Base-by-base conservation (phyloP, 2,888 invertebrate genomes). In the Eristalinus aeneus region DNA sequence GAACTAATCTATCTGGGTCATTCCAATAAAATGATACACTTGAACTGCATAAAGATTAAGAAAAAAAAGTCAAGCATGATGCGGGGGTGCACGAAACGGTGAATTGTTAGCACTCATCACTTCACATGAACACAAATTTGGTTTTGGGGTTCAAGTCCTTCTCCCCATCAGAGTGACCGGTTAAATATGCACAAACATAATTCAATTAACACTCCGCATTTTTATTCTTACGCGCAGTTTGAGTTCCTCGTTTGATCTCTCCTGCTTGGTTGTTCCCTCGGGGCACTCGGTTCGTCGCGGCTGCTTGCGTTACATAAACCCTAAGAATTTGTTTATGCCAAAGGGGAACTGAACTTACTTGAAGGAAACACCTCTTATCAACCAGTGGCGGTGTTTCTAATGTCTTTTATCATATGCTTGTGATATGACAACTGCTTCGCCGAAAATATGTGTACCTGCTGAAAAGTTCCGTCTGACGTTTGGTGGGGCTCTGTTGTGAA, bases 1-100 rank as follows among this genome's bases (percentile, higher is more conserved):
- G 5, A 54, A 36, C 36, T 69, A 75, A 79, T 84, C 71, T 80
- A 85, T 80, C 39, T 85, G 67, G 85, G 85, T 85, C 85, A 85
- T 67, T 76, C 63, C 74, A 79, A 56, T 72, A 63, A 72, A 71
- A 58, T 80, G 67, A 80, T 80, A 80, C 80, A 85, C 85, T 85
- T 85, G 85, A 84, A 84, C 84, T 61, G 65, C 16, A 65, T 23
- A 23, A 36, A 36, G 34, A 60, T 46, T 56, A 53, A 61, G 46
- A 61, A 20, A 22, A 60, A 53, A 67, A 73, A 54, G 69, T 64
- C 64, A 58, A 54, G 56, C 68, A 23, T 61, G 64, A 31, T 64
- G 39, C 23, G 23, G 23, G 60, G 6, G 46, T 34, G 32, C 27
- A 58, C 32, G 69, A 58, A 65, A 20, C 54, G 64, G 54, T 61